Base-by-base conservation (phyloP, 1,140 invertebrate species). In the Drosophila orena region DNA sequence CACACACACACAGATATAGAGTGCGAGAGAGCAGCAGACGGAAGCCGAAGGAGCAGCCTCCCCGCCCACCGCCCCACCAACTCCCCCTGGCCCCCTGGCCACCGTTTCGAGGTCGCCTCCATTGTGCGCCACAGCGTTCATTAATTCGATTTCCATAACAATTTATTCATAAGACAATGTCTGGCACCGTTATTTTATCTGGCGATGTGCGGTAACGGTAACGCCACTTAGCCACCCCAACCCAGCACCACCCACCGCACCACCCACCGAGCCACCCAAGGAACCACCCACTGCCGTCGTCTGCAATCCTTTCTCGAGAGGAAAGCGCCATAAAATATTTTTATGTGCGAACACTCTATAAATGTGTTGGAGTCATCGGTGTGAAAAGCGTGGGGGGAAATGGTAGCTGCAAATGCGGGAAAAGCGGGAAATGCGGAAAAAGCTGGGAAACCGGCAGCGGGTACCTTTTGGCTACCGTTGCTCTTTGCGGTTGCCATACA, bases 131-230 rank as follows among this genome's bases (percentile, higher is more conserved):
- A 79, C 79, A 88, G 90, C 90, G 88, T 91, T 91, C 90, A 91
- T 91, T 91, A 91, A 91, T 91, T 91, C 90, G 90, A 91, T 91
- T 91, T 91, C 90, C 90, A 91, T 91, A 91, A 91, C 90, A 91
- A 91, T 91, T 91, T 91, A 91, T 91, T 91, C 90, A 91, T 91
- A 91, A 91, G 90, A 91, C 90, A 91, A 91, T 91, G 90, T 91
- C 90, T 91, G 90, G 90, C 90, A 91, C 90, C 90, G 90, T 91
- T 91, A 91, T 91, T 91, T 91, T 91, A 91, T 91, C 90, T 91
- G 85, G 85, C 90, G 83, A 91, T 91, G 88, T 90, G 89, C 78
- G 89, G 89, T 91, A 91, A 89, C 78, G 89, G 89, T 91, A 91
- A 89, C 78, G 84, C 89, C 84, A 83, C 88, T 91, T 89, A 89